phyloP scores from a whole-genome alignment of 2,113 vertebrate genomes.

The Caracal caracal region DNA sequence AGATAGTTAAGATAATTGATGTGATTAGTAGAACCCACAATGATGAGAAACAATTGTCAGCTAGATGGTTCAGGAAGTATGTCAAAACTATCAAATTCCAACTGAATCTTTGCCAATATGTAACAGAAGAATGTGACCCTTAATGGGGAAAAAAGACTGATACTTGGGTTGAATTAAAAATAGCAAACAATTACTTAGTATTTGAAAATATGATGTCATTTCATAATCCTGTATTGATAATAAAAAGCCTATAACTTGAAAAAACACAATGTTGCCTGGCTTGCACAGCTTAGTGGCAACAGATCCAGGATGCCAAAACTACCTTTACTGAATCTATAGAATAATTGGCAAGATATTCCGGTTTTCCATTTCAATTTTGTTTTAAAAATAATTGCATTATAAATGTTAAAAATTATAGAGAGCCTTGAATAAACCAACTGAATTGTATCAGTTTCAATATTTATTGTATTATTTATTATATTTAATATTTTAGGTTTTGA shows the following conservation, averaged over 20 bases:
- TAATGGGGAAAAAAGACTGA: not conserved
- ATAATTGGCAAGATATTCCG: not conserved
- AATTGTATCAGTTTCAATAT: not conserved
- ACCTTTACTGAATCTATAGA: not conserved
- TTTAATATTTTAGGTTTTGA: not conserved
- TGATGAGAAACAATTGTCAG: not conserved
- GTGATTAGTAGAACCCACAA: not conserved
- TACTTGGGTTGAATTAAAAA: not conserved
- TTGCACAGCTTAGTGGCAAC: not conserved
- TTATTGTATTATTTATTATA: not conserved
- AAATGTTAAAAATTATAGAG: not conserved
- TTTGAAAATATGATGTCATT: not conserved
- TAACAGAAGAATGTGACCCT: not conserved
- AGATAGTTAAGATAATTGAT: not conserved
- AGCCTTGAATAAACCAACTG: not conserved
- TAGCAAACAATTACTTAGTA: not conserved
- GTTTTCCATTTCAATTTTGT: not conserved
- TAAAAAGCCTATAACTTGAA: not conserved
- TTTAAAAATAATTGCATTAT: slow-evolving; percentile 5
- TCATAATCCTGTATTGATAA: not conserved
- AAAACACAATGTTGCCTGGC: not conserved
- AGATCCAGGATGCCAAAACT: not conserved
- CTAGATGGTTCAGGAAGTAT: not conserved
- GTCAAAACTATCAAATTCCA: not conserved
- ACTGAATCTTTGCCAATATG: not conserved